Conservation (phyloP, 2,888 invertebrate species). For the Leptopilina syphax region DNA sequence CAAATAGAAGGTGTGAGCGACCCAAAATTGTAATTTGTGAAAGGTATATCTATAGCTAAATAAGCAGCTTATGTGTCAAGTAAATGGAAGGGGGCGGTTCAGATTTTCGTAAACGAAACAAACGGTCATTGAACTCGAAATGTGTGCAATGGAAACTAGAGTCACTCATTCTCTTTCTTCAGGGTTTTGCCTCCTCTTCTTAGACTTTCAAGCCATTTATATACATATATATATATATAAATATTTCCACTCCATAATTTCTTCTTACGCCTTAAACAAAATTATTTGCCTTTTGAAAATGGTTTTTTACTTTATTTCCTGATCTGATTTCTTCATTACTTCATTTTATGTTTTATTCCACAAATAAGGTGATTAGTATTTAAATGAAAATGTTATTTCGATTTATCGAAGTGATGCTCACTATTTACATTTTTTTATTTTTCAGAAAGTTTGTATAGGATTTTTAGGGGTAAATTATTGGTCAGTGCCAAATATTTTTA, state of each 20-base stretch:
- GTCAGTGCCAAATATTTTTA: too few relatives aligned
- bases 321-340: too few relatives aligned
- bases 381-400: too few relatives aligned
- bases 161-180: constrained; percentile 24
- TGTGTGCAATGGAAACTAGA: constrained; percentile 36
- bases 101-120: constrained; percentile 55
- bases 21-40: constrained; percentile 33
- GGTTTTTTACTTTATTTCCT: too few relatives aligned
- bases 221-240: not conserved
- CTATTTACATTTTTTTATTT: too few relatives aligned
- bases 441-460: too few relatives aligned
- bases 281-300: too few relatives aligned
- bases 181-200: not conserved
- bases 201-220: not conserved
- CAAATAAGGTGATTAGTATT: too few relatives aligned
- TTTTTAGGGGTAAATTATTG: too few relatives aligned
- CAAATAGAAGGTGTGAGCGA: constrained; percentile 8
- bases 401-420: too few relatives aligned
- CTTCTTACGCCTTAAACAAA: too few relatives aligned
- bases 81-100: constrained; percentile 32
- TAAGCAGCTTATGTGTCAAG: constrained; percentile 36
- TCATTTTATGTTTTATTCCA: too few relatives aligned
- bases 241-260: not conserved
- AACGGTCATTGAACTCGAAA: constrained; percentile 56
- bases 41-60: constrained; percentile 17